Base-by-base conservation (phyloP, 2,888 invertebrate species). In the Heliconius ethilla region DNA sequence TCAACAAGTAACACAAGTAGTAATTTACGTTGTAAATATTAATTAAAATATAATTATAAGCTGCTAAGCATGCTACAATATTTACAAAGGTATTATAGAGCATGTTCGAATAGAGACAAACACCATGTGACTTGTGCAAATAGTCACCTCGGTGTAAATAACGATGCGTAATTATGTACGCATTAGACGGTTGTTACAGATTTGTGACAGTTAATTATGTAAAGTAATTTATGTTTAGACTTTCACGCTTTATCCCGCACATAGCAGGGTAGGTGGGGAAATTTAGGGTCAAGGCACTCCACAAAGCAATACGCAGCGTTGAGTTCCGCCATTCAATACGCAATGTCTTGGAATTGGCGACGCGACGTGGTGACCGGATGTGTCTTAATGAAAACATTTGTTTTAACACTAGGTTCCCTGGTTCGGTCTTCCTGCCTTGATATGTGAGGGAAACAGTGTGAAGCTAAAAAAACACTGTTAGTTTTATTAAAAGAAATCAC, bases 61-160 rank as follows among this genome's bases (percentile, higher is more conserved):
- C 37, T 11, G 2, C 27, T 40, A 69, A 29, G 73, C 66, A 59
- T 67, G 4, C 51, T 74, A 74, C 27, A 67, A 73, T 77, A 74
- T 77, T 77, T 77, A 40, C 67, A 62, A 59, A 45, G 45, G 62
- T 73, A 77, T 77, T 66, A 74, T 55, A 77, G 67, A 77, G 67
- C 73, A 67, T 63, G 74, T 55, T 62, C 73, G 73, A 67, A 29
- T 29, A 59, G 77, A 74, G 67, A 62, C 25, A 74, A 77, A 77
- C 67, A 77, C 74, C 77, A 74, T 77, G 77, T 77, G 77, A 77
- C 69, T 74, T 74, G 67, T 37, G 67, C 74, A 77, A 77, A 77
- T 55, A 76, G 55, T 37, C 63, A 74, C 63, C 18, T 63, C 33
- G 45, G 29, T 70, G 70, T 70, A 72, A 74, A 74, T 65, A 29